Percentiles rank a stretch among this genome's conserved stretches.
Conservation (phyloP, 2,113 vertebrate genomes). For the Chiloscyllium plagiosum region DNA sequence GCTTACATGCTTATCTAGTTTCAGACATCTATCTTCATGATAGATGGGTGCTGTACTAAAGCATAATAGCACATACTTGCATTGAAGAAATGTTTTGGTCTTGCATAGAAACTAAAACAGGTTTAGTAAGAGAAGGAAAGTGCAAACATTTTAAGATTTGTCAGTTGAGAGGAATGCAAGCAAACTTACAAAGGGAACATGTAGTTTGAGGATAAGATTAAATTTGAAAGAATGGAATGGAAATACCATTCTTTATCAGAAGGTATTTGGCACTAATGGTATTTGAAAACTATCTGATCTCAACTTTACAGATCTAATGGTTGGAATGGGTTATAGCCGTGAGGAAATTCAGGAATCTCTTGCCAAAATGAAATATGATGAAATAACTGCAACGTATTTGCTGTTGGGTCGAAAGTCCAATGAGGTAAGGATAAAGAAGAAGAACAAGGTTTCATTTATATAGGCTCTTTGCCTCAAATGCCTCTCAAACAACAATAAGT, state of each 20-base stretch:
- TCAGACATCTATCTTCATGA: not conserved
- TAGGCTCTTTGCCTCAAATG: not conserved
- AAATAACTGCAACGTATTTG: conserved; percentile 94
- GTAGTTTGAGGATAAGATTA: not conserved
- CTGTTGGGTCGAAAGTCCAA: conserved; percentile 88
- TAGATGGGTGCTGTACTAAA: not conserved
- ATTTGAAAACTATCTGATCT: conserved; percentile 27
- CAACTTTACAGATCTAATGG: conserved; percentile 79
- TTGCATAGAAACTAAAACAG: not conserved
- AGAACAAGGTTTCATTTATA: not conserved
- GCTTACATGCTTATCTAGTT: too few relatives aligned
- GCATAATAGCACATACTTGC: not conserved
- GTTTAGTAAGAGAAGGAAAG: not conserved
- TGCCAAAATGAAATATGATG: conserved; percentile 98
- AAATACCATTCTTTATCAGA: not conserved
- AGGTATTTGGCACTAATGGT: not conserved
- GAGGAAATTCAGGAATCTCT: conserved; percentile 96
- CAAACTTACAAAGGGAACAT: not conserved
- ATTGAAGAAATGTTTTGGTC: not conserved
- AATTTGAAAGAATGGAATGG: not conserved
- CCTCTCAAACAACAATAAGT: not conserved
- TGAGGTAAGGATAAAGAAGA: conserved; percentile 68
- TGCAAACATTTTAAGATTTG: not conserved
- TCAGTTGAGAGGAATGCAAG: not conserved
- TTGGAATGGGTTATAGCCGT: conserved; percentile 95